These are phyloP conservation scores for Galerucella nymphaeae DNA, from an alignment of 2,888 invertebrate species.

Conservation along the genomic window DNA sequence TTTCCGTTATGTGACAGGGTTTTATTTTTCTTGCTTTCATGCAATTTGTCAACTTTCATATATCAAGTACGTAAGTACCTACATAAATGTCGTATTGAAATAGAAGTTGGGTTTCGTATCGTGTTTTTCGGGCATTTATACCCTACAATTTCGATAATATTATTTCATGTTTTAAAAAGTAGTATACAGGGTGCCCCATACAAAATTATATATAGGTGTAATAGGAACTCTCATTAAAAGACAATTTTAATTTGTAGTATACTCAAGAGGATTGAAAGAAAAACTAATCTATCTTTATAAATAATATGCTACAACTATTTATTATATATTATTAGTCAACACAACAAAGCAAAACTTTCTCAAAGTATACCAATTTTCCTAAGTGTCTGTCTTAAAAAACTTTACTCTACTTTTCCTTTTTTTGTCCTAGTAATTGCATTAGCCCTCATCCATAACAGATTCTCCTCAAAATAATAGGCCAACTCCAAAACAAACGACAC, in stretches of 20 bases:
- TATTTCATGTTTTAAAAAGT: no score
- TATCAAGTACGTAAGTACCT: neutral
- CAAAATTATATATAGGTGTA: no score
- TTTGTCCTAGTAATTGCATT: constrained; percentile 16
- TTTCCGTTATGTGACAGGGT: constrained; percentile 8
- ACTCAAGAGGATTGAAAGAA: no score
- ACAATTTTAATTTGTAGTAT: no score
- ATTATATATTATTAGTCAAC: no score
- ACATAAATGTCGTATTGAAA: constrained; percentile 1
- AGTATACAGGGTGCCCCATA: no score
- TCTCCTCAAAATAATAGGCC: constrained; percentile 8
- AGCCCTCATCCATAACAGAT: constrained; percentile 2
- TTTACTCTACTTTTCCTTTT: neutral
- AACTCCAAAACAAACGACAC: constrained; percentile 40
- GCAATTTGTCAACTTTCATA: neutral
- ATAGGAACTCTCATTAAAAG: no score
- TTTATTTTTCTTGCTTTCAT: constrained; percentile 4
- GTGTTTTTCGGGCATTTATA: neutral
- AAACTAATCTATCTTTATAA: no score
- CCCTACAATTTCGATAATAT: neutral
- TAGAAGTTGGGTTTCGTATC: neutral
- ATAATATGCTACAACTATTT: no score
- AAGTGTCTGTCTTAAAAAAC: neutral
- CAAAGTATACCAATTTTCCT: neutral
- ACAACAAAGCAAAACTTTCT: no score